These are phyloP conservation scores for Erynnis tages DNA, from an alignment of 2,888 invertebrate genomes.

Conservation along the genomic window DNA sequence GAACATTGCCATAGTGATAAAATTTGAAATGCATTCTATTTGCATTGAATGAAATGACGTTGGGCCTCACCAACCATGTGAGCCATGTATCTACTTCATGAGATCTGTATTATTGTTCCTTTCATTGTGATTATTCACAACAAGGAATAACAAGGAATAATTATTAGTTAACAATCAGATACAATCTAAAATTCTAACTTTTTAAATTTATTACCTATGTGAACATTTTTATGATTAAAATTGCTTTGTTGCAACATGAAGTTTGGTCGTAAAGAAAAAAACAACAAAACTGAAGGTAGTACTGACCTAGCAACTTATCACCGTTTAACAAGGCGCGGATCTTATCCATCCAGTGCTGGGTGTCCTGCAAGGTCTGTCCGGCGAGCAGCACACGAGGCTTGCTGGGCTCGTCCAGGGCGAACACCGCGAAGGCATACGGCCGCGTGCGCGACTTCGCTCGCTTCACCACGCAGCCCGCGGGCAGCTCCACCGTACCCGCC, in stretches of 20 bases:
- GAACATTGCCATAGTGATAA: constrained; percentile 34
- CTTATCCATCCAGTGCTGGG: constrained; percentile 86
- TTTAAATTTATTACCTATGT: too few relatives aligned
- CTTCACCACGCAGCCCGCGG: constrained; percentile 81
- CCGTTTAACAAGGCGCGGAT: constrained; percentile 77
- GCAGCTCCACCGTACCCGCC: constrained; percentile 78
- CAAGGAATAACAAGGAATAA: too few relatives aligned
- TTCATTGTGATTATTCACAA: neutral
- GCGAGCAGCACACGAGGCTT: constrained; percentile 85
- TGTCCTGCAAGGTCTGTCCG: constrained; percentile 83
- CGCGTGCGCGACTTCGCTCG: constrained; percentile 85
- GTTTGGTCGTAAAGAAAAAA: constrained; percentile 3
- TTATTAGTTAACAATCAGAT: too few relatives aligned
- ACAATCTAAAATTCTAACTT: too few relatives aligned
- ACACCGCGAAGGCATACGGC: constrained; percentile 86
- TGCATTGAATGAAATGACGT: constrained; percentile 66
- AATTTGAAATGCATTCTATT: constrained; percentile 48
- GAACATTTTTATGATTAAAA: too few relatives aligned
- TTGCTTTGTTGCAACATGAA: too few relatives aligned
- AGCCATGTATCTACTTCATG: constrained; percentile 21
- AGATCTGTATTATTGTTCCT: neutral
- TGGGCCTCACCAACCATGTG: constrained; percentile 35
- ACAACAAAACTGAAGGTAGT: constrained; percentile 9
- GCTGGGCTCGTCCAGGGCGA: constrained; percentile 77
- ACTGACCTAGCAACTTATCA: constrained; percentile 61